Evolutionary conservation across 2,888 invertebrate genomes (phyloP).

Genomic region (Biston stratarius): DNA sequence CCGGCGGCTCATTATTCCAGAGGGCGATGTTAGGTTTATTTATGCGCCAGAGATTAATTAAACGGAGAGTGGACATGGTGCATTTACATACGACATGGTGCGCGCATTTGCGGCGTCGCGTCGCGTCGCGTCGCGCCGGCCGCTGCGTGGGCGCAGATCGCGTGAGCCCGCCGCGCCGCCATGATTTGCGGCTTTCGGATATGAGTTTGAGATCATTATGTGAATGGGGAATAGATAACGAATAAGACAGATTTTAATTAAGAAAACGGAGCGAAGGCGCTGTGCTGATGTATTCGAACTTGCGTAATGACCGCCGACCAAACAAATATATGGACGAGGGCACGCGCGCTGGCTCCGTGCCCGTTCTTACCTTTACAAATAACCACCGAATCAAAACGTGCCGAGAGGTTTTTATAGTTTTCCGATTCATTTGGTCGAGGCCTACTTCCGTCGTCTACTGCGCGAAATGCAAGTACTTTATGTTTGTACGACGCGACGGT

Average conservation of each 20-base stretch:
- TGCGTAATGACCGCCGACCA: background rate
- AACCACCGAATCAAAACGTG: too few relatives aligned
- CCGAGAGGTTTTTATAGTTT: too few relatives aligned
- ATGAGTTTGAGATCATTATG: constrained; percentile 60
- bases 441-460: too few relatives aligned
- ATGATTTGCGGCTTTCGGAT: constrained; percentile 60
- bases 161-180: constrained; percentile 26
- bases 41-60: constrained; percentile 85
- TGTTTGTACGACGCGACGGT: too few relatives aligned
- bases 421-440: too few relatives aligned
- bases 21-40: constrained; percentile 78
- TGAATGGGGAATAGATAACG: constrained; percentile 41
- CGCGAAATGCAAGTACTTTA: too few relatives aligned
- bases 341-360: too few relatives aligned
- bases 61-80: constrained; percentile 76
- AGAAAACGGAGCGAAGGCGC: constrained; percentile 7
- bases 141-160: constrained; percentile 52
- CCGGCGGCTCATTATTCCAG: constrained; percentile 53
- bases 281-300: background rate
- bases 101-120: constrained; percentile 77
- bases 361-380: too few relatives aligned
- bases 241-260: constrained; percentile 44
- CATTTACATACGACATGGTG: constrained; percentile 86
- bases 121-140: constrained; percentile 24
- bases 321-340: background rate